Evolutionary conservation across 2,888 invertebrate genomes (phyloP).

Genomic region (Norana najaformis): DNA sequence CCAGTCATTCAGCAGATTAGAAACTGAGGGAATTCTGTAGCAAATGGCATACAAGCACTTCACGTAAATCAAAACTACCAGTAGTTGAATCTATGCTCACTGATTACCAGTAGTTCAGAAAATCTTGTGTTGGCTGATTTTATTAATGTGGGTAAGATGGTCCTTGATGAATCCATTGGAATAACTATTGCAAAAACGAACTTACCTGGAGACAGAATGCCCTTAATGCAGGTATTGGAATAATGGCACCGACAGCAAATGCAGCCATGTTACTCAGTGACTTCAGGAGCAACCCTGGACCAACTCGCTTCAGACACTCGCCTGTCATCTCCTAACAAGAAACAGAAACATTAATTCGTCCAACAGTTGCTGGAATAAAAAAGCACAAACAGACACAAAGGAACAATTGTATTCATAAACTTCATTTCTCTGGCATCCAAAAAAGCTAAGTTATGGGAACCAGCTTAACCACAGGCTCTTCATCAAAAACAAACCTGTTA

Average conservation of each 20-base stretch:
- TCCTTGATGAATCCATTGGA: neutral
- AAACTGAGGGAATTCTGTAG: neutral
- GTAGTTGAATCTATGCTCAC: neutral
- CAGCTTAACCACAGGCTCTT: neutral
- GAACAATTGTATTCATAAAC: neutral
- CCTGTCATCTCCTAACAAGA: conserved; percentile 70
- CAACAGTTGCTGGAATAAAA: neutral
- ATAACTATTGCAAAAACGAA: neutral
- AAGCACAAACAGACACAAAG: neutral
- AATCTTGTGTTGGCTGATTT: neutral
- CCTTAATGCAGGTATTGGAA: conserved; percentile 90
- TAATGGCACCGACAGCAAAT: conserved; percentile 79
- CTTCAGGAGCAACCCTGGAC: conserved; percentile 82
- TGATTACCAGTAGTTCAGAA: neutral
- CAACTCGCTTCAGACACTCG: conserved; percentile 85
- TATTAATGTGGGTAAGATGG: neutral
- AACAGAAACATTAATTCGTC: neutral
- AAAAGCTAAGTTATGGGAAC: too few relatives aligned
- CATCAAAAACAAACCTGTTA: neutral
- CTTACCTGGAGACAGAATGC: conserved; percentile 77
- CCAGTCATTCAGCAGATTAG: neutral
- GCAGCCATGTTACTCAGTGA: conserved; percentile 84
- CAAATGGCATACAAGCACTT: neutral
- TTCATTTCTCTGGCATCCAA: neutral
- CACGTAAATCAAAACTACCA: neutral